phyloP scores from a whole-genome alignment of 2,797 vertebrate species.

The Atherinosoma microstoma region DNA sequence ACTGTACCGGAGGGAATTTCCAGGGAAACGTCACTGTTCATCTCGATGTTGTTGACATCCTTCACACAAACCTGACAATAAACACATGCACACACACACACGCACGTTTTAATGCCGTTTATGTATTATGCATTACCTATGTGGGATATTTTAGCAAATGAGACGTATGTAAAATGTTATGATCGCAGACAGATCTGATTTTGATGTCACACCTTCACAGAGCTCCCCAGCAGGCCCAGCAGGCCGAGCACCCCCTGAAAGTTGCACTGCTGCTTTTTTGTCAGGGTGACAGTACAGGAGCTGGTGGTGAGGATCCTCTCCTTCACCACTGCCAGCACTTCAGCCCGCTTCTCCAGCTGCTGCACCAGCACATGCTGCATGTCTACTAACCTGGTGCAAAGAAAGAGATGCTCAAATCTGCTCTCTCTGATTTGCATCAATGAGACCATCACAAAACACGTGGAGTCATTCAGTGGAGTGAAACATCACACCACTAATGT shows the following conservation, averaged over 20 bases:
- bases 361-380: conserved; percentile 84
- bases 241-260: conserved; percentile 58
- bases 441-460: neutral
- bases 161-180: neutral
- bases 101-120: neutral
- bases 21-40: conserved; percentile 82
- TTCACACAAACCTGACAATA: conserved; percentile 80
- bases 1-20: conserved; percentile 88
- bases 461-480: neutral
- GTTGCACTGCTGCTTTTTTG: conserved; percentile 74
- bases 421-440: no score
- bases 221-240: conserved; percentile 57
- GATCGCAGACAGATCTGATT: neutral
- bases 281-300: conserved; percentile 83
- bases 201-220: conserved; percentile 47
- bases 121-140: no score
- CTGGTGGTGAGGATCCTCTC: conserved; percentile 89
- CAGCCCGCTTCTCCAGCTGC: conserved; percentile 83
- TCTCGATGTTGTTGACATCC: conserved; percentile 74
- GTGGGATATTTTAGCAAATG: neutral
- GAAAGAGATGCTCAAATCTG: neutral
- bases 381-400: conserved; percentile 83
- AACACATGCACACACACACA: conserved; percentile 1
- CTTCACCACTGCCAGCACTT: conserved; percentile 87
- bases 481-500: neutral